Conservation (phyloP, 2,888 invertebrate species). For the Andrena praecox region DNA sequence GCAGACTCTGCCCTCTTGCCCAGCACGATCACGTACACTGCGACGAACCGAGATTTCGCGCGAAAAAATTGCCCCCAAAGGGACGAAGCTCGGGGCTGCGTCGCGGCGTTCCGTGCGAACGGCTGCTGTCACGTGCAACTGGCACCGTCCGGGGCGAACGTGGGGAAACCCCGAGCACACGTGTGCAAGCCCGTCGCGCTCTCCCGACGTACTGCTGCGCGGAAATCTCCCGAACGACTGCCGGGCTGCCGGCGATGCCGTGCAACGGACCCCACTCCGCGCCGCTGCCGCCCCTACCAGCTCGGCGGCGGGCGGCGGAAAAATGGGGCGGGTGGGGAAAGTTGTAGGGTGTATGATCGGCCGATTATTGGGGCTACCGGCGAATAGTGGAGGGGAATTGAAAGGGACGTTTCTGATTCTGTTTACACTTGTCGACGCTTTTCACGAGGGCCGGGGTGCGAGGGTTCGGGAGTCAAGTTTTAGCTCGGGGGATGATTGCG, state of each 20-base stretch:
- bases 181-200: slow-evolving; percentile 68
- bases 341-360: slow-evolving; percentile 53
- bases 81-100: not conserved
- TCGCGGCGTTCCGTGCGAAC: not conserved
- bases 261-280: slow-evolving; percentile 47
- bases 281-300: slow-evolving; percentile 12
- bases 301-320: slow-evolving; percentile 12
- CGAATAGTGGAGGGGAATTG: not conserved
- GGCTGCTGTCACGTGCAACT: slow-evolving; percentile 28
- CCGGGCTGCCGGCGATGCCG: slow-evolving; percentile 53
- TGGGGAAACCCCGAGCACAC: slow-evolving; percentile 39
- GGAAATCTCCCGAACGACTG: slow-evolving; percentile 65
- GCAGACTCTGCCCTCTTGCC: not conserved
- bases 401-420: slow-evolving; percentile 43
- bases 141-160: not conserved
- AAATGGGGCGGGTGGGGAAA: slow-evolving; percentile 46
- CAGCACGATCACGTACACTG: slow-evolving; percentile 30
- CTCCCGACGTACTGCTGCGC: slow-evolving; percentile 74
- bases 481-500: not conserved
- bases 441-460: not conserved
- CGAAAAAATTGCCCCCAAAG: not conserved
- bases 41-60: not conserved
- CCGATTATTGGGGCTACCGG: slow-evolving; percentile 45
- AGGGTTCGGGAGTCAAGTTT: not conserved
- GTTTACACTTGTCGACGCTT: slow-evolving; percentile 36